Evolutionary conservation across 2,888 invertebrate genomes (phyloP).

Genomic region (Sminthurinus aureus): DNA sequence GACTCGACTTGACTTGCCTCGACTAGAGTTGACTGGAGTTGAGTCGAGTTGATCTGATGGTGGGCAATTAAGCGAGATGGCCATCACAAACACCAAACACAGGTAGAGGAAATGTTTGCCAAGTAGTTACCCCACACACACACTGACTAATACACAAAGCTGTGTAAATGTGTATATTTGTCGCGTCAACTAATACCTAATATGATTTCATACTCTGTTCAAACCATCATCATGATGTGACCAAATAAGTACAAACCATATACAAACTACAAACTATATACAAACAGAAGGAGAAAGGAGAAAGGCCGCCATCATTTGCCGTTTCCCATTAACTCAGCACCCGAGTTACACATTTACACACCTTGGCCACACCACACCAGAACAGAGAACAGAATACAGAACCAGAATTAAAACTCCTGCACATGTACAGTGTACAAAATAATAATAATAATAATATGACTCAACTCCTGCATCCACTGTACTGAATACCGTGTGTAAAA

Average conservation of each 20-base stretch:
- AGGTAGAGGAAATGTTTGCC: slow-evolving; percentile 51
- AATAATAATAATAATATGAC: slow-evolving; percentile 26
- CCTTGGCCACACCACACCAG: no score
- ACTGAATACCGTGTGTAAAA: no score
- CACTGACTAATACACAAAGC: not conserved
- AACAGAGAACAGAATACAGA: no score
- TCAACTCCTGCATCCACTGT: no score
- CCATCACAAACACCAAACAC: slow-evolving; percentile 37
- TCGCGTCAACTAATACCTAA: slow-evolving; percentile 52
- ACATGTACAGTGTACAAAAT: slow-evolving; percentile 30
- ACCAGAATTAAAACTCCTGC: no score
- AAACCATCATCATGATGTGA: slow-evolving; percentile 33
- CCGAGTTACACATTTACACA: no score
- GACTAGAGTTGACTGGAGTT: no score
- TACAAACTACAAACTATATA: no score
- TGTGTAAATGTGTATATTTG: slow-evolving; percentile 39
- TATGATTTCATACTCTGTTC: slow-evolving; percentile 50
- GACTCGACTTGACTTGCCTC: not conserved
- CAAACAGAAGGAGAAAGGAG: slow-evolving; percentile 1
- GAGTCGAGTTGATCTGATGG: slow-evolving; percentile 13
- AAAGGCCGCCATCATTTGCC: slow-evolving; percentile 50
- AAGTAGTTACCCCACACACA: slow-evolving; percentile 43
- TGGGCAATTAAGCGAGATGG: slow-evolving; percentile 43
- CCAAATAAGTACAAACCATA: slow-evolving; percentile 41
- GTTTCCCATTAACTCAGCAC: slow-evolving; percentile 53